Evolutionary conservation across 2,113 vertebrate species (phyloP).

Genomic region (Gymnobelideus leadbeateri): DNA sequence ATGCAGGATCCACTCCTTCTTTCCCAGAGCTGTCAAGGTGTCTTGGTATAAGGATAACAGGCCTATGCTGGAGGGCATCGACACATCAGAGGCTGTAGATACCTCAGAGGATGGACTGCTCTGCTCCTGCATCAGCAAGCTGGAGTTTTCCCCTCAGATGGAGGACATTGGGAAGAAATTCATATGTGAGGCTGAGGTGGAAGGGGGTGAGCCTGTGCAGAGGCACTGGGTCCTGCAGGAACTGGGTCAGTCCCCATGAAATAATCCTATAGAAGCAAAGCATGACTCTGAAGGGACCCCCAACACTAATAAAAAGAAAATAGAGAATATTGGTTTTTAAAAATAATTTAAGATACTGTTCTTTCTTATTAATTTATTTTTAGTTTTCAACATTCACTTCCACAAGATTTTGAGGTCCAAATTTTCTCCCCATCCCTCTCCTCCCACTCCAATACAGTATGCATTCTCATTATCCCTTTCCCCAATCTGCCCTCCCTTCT

Average conservation of each 20-base stretch:
- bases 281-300: no score
- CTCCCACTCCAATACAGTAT: no score
- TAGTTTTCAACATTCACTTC: no score
- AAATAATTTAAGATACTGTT: no score
- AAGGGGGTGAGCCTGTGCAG: background rate
- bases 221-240: constrained; percentile 18
- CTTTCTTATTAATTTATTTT: no score
- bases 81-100: background rate
- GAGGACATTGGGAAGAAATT: constrained; percentile 33
- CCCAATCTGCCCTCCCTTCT: no score
- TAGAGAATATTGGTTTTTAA: no score
- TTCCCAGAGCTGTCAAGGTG: constrained; percentile 11
- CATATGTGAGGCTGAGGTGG: constrained; percentile 34
- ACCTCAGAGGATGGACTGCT: background rate
- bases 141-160: background rate
- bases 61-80: background rate
- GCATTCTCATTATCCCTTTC: no score
- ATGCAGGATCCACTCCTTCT: constrained; percentile 47
- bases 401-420: no score
- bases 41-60: background rate
- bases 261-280: no score
- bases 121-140: constrained; percentile 24
- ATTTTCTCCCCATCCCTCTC: no score
- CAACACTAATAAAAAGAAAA: no score
- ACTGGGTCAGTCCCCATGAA: background rate